phyloP scores from a whole-genome alignment of 92 coral and sea anemone species.

The Heteractis magnifica region DNA sequence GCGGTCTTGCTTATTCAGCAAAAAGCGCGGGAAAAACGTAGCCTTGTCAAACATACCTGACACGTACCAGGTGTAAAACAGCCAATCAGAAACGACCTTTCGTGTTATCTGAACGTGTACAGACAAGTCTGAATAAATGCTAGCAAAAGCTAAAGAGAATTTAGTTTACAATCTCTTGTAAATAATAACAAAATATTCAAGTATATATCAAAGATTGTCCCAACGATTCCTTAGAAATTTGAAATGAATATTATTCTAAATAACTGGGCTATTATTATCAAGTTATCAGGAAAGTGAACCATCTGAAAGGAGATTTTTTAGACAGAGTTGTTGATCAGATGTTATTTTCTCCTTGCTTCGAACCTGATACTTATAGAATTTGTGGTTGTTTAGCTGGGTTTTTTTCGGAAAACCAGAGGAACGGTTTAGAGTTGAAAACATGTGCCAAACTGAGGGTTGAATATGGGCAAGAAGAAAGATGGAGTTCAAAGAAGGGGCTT shows the following conservation, averaged over 20 bases:
- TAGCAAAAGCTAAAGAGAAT: constrained; percentile 23
- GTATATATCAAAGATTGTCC: background rate
- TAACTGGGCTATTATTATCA: background rate
- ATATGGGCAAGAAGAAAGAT: constrained; percentile 13
- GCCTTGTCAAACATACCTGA: constrained; percentile 23
- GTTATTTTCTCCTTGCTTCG: background rate
- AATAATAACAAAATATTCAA: background rate
- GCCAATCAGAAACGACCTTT: constrained; percentile 29
- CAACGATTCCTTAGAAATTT: background rate
- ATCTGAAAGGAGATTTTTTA: background rate
- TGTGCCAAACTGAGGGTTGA: constrained; percentile 14
- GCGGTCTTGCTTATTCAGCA: constrained; percentile 26
- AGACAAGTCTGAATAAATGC: constrained; percentile 21
- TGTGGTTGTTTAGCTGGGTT: background rate
- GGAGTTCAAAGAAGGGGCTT: constrained; percentile 25
- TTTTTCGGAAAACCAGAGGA: constrained; percentile 4
- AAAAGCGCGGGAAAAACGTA: constrained; percentile 47
- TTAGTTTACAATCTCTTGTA: background rate
- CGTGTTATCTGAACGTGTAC: constrained; percentile 6
- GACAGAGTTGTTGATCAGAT: background rate
- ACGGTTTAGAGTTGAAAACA: background rate
- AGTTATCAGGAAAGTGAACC: background rate
- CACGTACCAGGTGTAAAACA: constrained; percentile 17
- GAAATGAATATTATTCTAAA: background rate
- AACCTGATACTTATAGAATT: background rate